A percentile compares a stretch with the other conserved stretches of the same genome.
These are phyloP conservation scores for Arenicola marina DNA, from an alignment of 2,888 invertebrate species.

Conservation along the genomic window DNA sequence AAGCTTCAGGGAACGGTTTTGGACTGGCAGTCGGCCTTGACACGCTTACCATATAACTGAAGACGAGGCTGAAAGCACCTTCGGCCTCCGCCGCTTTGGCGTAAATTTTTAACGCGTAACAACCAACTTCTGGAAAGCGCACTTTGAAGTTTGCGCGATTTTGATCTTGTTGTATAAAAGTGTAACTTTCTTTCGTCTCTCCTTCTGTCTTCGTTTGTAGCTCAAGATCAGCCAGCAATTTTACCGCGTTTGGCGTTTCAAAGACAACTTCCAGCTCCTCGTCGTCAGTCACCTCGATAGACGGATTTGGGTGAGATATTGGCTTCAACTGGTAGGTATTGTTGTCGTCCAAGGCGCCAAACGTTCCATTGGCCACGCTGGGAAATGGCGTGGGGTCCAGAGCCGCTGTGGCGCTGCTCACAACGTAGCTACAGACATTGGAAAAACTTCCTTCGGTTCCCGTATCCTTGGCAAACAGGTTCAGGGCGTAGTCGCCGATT, in stretches of 20 bases:
- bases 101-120: not conserved
- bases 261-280: not conserved
- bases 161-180: not conserved
- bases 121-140: not conserved
- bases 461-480: not conserved
- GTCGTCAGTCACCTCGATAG: not conserved
- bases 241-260: not conserved
- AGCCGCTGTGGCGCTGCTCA: not conserved
- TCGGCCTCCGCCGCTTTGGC: not conserved
- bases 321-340: not conserved
- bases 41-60: not conserved
- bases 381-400: not conserved
- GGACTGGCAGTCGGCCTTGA: not conserved
- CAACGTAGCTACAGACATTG: not conserved
- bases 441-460: not conserved
- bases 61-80: not conserved
- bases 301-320: not conserved
- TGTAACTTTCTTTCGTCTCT: not conserved
- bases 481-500: conserved; percentile 9
- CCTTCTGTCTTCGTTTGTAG: not conserved
- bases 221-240: not conserved
- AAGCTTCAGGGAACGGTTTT: not conserved
- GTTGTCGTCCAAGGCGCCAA: not conserved
- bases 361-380: not conserved
- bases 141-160: not conserved